Base-by-base conservation (phyloP, 2,797 vertebrate genomes). In the Odontamblyopus rebecca region DNA sequence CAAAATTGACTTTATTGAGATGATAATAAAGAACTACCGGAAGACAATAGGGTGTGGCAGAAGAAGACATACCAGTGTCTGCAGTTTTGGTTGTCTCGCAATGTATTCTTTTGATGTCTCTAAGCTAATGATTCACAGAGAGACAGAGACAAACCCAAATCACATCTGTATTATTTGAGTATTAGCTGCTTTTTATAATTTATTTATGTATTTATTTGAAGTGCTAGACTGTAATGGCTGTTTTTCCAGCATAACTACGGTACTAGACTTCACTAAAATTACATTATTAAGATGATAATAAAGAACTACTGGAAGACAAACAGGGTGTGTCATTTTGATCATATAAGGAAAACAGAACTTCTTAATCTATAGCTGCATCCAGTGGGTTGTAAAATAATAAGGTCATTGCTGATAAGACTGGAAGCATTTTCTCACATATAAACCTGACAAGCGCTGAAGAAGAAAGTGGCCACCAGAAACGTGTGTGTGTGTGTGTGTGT, bases 371-470 rank as follows among this genome's bases (percentile, higher is more conserved):
- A 63, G 44, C 72, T 26, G 11, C 26, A 62, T 60, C 68, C 11
- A 18, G 57, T 68, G 29, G 79, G 26, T 68, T 67, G 67, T 67
- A 32, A 15, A 35, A 50, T 26, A 71, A 76, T 81, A 71, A 74
- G 70, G 68, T 85, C 77, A 82, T 57, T 5, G 13, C 67, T 27
- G 76, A 84, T 75, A 85, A 79, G 65, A 73, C 70, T 6, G 5
- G 16, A 27, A 44, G 41, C 68, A 48, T 32, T 29, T 27, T 76
- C 41, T 41, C 66, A 63, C 16, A 80, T 71, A 60, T 72, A 53
- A 32, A 71, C 61, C 77, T 73, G 57, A 16, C 48, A 13, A 68
- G 62, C 5, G n/a, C 50, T 38, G 6, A 63, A 82, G 72, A 74
- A 60, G 67, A 84, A 84, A 79, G 71, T 80, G 72, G 73, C 76